Conservation (phyloP, 1,140 invertebrate species). For the Meloidogyne hapla region DNA sequence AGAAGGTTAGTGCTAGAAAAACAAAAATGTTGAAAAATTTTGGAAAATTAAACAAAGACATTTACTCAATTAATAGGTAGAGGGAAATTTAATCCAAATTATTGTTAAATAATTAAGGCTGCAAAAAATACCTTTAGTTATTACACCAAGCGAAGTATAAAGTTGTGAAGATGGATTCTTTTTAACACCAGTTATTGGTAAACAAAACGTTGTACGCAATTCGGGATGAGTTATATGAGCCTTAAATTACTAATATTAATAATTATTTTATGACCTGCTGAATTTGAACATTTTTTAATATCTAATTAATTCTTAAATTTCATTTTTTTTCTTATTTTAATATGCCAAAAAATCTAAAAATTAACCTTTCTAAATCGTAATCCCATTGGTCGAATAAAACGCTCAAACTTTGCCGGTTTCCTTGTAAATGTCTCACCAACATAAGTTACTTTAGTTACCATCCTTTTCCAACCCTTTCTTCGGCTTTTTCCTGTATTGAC, state of each 20-base stretch:
- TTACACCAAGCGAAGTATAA: constrained; percentile 94
- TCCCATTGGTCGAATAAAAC: constrained; percentile 98
- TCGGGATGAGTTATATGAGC: constrained; percentile 84
- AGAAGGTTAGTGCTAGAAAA: too few relatives aligned
- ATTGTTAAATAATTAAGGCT: neutral
- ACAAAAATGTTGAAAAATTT: too few relatives aligned
- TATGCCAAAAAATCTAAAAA: neutral
- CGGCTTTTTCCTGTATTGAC: constrained; percentile 89
- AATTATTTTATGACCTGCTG: neutral
- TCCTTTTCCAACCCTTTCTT: constrained; percentile 96
- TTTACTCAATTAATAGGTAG: too few relatives aligned
- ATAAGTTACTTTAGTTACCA: constrained; percentile 95
- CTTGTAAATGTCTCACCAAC: constrained; percentile 97
- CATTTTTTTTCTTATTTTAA: too few relatives aligned
- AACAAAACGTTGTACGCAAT: constrained; percentile 94
- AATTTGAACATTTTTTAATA: too few relatives aligned
- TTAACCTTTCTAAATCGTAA: constrained; percentile 76
- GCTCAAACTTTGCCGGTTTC: constrained; percentile 98
- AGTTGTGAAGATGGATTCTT: constrained; percentile 96
- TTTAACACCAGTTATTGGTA: constrained; percentile 98
- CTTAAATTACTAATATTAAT: constrained; percentile 31
- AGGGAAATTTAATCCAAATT: neutral
- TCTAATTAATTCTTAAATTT: too few relatives aligned
- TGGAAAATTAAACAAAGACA: too few relatives aligned
- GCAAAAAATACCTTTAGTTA: constrained; percentile 82